phyloP scores from a whole-genome alignment of 2,888 invertebrate species.

The Lycaena phlaeas region DNA sequence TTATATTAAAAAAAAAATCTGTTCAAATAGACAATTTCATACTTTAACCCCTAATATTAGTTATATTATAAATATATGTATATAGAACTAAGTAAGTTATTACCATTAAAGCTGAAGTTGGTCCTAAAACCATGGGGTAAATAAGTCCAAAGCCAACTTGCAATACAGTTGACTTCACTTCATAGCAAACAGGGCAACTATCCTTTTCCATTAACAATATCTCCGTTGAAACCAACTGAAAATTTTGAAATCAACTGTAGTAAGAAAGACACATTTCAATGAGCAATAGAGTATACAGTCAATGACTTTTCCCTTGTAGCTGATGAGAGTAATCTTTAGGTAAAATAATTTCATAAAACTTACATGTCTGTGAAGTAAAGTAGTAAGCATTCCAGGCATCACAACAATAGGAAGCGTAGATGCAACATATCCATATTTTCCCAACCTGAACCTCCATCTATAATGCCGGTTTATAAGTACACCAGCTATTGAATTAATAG shows the following conservation, averaged over 20 bases:
- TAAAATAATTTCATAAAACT: too few relatives aligned
- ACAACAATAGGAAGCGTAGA: slow-evolving; percentile 75
- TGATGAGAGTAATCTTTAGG: too few relatives aligned
- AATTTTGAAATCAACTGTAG: too few relatives aligned
- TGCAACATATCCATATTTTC: slow-evolving; percentile 69
- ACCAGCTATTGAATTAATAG: slow-evolving; percentile 65
- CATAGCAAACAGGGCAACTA: slow-evolving; percentile 77
- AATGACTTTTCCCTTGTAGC: too few relatives aligned
- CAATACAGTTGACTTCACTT: slow-evolving; percentile 70
- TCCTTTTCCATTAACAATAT: slow-evolving; percentile 70
- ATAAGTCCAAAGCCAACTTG: slow-evolving; percentile 67
- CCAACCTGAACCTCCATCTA: slow-evolving; percentile 74
- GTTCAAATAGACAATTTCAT: too few relatives aligned
- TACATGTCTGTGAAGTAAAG: slow-evolving; percentile 73
- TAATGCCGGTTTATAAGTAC: slow-evolving; percentile 76
- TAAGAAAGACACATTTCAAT: too few relatives aligned
- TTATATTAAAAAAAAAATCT: too few relatives aligned
- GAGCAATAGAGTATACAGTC: too few relatives aligned
- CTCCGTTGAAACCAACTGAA: slow-evolving; percentile 67
- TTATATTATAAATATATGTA: too few relatives aligned
- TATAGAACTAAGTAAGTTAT: slow-evolving; percentile 24
- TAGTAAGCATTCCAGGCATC: slow-evolving; percentile 71
- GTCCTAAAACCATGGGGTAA: slow-evolving; percentile 76
- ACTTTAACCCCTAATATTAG: too few relatives aligned
- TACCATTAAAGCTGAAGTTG: slow-evolving; percentile 75